A percentile compares a stretch with the other conserved stretches of the same genome.
Conservation (phyloP, 2,113 vertebrate species). For the Anolis sagrei region DNA sequence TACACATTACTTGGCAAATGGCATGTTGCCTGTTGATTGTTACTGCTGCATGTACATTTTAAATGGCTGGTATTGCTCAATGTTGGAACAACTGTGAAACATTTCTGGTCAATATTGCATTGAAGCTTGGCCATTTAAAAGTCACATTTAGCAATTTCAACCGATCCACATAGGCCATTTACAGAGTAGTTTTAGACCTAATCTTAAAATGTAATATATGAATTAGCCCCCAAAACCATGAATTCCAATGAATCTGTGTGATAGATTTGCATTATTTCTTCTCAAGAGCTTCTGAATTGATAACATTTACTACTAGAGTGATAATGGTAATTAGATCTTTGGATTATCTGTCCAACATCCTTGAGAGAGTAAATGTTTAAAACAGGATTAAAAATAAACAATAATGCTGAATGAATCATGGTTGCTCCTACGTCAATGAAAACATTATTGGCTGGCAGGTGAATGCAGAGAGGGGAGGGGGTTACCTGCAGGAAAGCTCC, state of each 20-base stretch:
- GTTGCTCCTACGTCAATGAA: background rate
- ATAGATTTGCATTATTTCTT: background rate
- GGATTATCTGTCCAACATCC: background rate
- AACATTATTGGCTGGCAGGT: background rate
- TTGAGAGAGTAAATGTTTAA: background rate
- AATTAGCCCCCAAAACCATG: background rate
- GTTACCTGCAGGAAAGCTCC: too few species aligned
- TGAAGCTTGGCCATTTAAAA: background rate
- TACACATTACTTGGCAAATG: too few species aligned
- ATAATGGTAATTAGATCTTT: background rate
- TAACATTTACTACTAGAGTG: background rate
- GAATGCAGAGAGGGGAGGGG: too few species aligned
- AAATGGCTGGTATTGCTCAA: background rate
- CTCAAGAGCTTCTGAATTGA: background rate
- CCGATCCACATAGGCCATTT: background rate
- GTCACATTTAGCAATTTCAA: too few species aligned
- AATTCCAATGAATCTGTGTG: background rate
- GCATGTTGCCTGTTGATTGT: too few species aligned
- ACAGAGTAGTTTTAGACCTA: background rate
- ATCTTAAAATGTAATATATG: background rate
- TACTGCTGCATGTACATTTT: background rate
- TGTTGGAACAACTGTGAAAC: background rate
- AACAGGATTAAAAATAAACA: background rate
- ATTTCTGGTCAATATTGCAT: background rate
- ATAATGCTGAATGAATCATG: background rate